Percentiles rank a stretch among this genome's conserved stretches.
Conservation (phyloP, 1,140 invertebrate genomes). For the Holcopasites calliopsidis region DNA sequence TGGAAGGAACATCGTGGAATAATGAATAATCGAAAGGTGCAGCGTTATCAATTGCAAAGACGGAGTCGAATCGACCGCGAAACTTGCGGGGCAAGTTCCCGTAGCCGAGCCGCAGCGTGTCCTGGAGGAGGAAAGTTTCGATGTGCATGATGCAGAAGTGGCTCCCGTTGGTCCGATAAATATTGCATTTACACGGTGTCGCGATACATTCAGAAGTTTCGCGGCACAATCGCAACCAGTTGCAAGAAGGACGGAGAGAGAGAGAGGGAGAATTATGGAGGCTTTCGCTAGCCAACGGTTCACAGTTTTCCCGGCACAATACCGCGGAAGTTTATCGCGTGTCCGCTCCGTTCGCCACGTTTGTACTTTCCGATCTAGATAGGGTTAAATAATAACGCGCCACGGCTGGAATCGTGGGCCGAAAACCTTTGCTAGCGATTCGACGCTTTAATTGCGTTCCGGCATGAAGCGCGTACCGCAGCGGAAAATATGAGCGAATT, state of each 20-base stretch:
- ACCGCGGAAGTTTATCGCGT: slow-evolving; percentile 26
- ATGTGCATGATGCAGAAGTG: slow-evolving; percentile 36
- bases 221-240: slow-evolving; percentile 34
- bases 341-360: background rate
- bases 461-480: background rate
- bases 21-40: background rate
- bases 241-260: background rate
- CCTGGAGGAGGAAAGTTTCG: slow-evolving; percentile 31
- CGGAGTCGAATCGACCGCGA: slow-evolving; percentile 22
- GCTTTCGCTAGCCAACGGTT: slow-evolving; percentile 15
- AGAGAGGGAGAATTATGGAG: slow-evolving; percentile 54
- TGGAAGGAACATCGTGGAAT: background rate
- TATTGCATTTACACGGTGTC: slow-evolving; percentile 51
- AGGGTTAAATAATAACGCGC: slow-evolving; percentile 28
- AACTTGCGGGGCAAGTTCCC: slow-evolving; percentile 20
- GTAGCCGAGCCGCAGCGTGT: background rate
- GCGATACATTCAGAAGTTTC: slow-evolving; percentile 41
- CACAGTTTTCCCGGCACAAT: slow-evolving; percentile 11
- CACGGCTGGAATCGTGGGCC: background rate
- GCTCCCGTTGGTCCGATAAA: slow-evolving; percentile 40
- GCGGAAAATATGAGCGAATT: background rate
- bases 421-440: slow-evolving; percentile 3
- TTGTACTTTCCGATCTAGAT: slow-evolving; percentile 36
- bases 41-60: background rate
- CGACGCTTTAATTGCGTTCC: slow-evolving; percentile 6